Evolutionary conservation across 2,888 invertebrate genomes (phyloP).

Genomic region (Ariolimax columbianus): DNA sequence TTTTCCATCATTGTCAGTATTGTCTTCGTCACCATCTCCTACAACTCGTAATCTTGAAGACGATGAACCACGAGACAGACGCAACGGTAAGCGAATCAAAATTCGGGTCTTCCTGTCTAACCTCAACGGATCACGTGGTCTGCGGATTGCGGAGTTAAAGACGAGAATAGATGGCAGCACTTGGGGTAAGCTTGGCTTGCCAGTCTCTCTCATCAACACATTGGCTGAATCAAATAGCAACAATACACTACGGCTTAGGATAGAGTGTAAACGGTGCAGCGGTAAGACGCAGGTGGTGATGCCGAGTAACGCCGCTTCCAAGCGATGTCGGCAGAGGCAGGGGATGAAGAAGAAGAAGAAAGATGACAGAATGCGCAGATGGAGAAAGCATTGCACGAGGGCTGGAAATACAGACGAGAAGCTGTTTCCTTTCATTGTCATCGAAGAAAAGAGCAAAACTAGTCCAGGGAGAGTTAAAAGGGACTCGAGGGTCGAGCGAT

Average conservation of each 20-base stretch:
- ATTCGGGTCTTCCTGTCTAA: slow-evolving; percentile 33
- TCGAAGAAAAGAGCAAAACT: slow-evolving; percentile 6
- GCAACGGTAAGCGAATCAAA: slow-evolving; percentile 34
- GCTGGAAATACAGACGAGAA: background rate
- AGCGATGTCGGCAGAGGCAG: slow-evolving; percentile 9
- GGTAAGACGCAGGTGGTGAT: slow-evolving; percentile 45
- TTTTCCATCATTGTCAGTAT: background rate
- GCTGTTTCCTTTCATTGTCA: background rate
- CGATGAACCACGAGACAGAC: background rate
- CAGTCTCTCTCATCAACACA: slow-evolving; percentile 22
- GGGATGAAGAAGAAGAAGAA: slow-evolving; percentile 27
- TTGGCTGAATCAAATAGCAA: background rate
- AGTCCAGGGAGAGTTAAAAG: background rate
- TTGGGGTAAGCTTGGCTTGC: slow-evolving; percentile 26
- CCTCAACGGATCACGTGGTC: slow-evolving; percentile 24
- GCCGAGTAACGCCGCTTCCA: slow-evolving; percentile 21
- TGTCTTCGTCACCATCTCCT: background rate
- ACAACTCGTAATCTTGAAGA: slow-evolving; percentile 12
- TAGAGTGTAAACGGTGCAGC: slow-evolving; percentile 51
- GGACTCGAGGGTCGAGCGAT: background rate
- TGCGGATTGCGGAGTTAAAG: slow-evolving; percentile 25
- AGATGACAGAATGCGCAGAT: slow-evolving; percentile 6
- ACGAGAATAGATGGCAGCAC: slow-evolving; percentile 22
- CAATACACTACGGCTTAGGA: slow-evolving; percentile 37
- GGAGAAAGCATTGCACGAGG: slow-evolving; percentile 19